Percentiles rank a stretch among this genome's conserved stretches.
phyloP scores from a whole-genome alignment of 1,140 invertebrate genomes.

The Drosophila orosa region DNA sequence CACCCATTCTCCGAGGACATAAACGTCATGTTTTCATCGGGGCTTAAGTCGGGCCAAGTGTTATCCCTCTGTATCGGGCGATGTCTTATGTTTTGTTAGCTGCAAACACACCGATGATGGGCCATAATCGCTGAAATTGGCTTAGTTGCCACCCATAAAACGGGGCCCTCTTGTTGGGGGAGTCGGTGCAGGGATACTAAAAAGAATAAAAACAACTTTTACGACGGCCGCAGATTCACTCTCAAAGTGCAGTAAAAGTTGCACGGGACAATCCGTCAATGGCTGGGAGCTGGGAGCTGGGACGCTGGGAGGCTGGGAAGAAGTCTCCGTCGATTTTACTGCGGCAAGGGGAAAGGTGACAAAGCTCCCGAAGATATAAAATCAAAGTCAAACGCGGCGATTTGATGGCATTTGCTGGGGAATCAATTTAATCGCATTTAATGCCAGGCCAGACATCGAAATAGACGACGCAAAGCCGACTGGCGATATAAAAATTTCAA shows the following conservation, averaged over 20 bases:
- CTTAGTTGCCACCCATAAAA: constrained; percentile 73
- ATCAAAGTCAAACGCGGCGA: constrained; percentile 65
- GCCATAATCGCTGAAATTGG: constrained; percentile 74
- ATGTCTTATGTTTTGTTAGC: constrained; percentile 76
- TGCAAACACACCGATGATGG: constrained; percentile 75
- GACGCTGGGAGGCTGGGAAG: neutral
- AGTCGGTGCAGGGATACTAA: constrained; percentile 68
- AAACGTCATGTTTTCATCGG: constrained; percentile 62
- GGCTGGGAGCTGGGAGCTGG: neutral
- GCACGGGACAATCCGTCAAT: constrained; percentile 67
- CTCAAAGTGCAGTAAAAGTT: constrained; percentile 79
- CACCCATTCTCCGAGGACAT: constrained; percentile 21
- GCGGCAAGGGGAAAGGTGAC: constrained; percentile 49
- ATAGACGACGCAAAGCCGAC: constrained; percentile 40
- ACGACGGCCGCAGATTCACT: constrained; percentile 58
- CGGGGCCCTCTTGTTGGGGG: neutral
- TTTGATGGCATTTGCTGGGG: constrained; percentile 72
- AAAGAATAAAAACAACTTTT: constrained; percentile 79
- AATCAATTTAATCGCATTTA: constrained; percentile 83
- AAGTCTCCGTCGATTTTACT: neutral
- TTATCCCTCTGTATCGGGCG: constrained; percentile 26
- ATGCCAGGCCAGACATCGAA: constrained; percentile 61
- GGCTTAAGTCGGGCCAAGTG: constrained; percentile 52
- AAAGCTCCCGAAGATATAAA: constrained; percentile 62
- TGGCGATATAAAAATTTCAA: constrained; percentile 72